A percentile compares a stretch with the other conserved stretches of the same genome.
Conservation (phyloP, 2,797 vertebrate species). For the Pantherophis vulpinus region DNA sequence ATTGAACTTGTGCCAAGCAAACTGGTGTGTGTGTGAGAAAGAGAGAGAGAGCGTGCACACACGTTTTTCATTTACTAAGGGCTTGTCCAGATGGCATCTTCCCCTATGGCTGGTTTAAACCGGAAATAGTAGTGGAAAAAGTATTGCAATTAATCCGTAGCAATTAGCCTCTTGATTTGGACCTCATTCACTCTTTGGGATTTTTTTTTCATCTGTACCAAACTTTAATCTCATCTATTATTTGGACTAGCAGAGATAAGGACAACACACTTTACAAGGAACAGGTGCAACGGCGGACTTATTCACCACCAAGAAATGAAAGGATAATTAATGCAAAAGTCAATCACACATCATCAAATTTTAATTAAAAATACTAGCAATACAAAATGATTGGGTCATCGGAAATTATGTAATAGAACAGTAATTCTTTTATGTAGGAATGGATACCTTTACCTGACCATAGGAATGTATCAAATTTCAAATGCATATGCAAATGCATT, state of each 20-base stretch:
- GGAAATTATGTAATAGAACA: not conserved
- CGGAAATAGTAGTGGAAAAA: not conserved
- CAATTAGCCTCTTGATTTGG: not conserved
- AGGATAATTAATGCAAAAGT: not conserved
- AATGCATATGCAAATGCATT: not conserved
- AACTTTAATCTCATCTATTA: not conserved
- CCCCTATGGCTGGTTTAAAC: constrained; percentile 15
- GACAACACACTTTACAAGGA: not conserved
- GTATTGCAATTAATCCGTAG: not conserved
- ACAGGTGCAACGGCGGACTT: not conserved
- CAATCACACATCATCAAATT: not conserved
- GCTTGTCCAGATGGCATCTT: constrained; percentile 30
- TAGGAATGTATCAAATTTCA: not conserved
- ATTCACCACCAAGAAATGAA: constrained; percentile 1
- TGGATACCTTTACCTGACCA: not conserved
- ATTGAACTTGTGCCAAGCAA: constrained; percentile 75
- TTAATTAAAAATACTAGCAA: not conserved
- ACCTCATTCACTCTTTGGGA: not conserved
- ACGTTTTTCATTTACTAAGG: constrained; percentile 37
- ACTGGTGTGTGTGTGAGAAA: constrained; percentile 41
- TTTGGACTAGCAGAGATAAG: not conserved
- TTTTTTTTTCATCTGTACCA: not conserved
- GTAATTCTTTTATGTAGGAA: too few relatives aligned
- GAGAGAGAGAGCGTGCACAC: not conserved
- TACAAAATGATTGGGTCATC: not conserved